phyloP scores from a whole-genome alignment of 1,140 invertebrate species.

The Leucophenga varia region DNA sequence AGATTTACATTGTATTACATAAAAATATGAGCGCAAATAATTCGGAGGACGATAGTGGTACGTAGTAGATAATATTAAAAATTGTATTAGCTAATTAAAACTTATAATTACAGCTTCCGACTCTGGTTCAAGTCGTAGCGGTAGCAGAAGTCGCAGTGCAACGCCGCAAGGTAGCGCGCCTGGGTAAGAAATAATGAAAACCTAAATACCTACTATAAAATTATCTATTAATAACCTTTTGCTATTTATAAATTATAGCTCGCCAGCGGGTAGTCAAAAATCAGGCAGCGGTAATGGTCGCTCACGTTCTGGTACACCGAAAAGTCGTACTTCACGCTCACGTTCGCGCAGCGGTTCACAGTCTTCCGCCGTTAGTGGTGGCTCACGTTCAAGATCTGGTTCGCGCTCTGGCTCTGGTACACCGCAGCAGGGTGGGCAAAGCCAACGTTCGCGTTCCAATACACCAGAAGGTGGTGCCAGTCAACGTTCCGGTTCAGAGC shows the following conservation, averaged over 20 bases:
- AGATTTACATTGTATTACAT: neutral
- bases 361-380: neutral
- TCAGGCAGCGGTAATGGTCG: slow-evolving; percentile 36
- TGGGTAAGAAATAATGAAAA: no score
- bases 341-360: slow-evolving; percentile 6
- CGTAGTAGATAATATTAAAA: slow-evolving; percentile 1
- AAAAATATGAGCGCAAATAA: slow-evolving; percentile 29
- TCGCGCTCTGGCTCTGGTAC: slow-evolving; percentile 6
- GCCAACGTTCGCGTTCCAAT: slow-evolving; percentile 17
- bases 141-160: slow-evolving; percentile 58
- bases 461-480: slow-evolving; percentile 15
- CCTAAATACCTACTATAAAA: slow-evolving; percentile 46
- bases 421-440: slow-evolving; percentile 14
- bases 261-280: slow-evolving; percentile 35
- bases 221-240: slow-evolving; percentile 46
- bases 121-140: slow-evolving; percentile 57
- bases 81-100: slow-evolving; percentile 2
- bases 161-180: slow-evolving; percentile 54
- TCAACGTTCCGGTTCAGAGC: slow-evolving; percentile 13
- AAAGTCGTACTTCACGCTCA: slow-evolving; percentile 1
- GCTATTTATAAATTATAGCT: slow-evolving; percentile 49
- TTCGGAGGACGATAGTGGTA: slow-evolving; percentile 41
- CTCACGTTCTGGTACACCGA: slow-evolving; percentile 22
- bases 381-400: slow-evolving; percentile 14
- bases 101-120: slow-evolving; percentile 55